These are phyloP conservation scores for Dermatemys mawii DNA, from an alignment of 2,113 vertebrate genomes.

Conservation along the genomic window DNA sequence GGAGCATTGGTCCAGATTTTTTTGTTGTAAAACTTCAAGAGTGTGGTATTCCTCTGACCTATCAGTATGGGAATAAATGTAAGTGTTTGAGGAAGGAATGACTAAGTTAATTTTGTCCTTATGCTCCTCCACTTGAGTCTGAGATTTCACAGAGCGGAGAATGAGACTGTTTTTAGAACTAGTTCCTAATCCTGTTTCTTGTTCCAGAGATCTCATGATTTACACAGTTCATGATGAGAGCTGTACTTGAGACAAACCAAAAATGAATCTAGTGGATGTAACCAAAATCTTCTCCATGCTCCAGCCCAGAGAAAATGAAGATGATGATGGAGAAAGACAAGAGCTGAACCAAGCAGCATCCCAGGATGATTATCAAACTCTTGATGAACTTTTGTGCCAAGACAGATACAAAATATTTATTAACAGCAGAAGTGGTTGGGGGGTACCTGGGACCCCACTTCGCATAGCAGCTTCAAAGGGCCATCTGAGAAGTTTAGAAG, in stretches of 20 bases:
- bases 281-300: slow-evolving; percentile 94
- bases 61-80: neutral
- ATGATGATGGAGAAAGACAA: slow-evolving; percentile 71
- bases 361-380: slow-evolving; percentile 77
- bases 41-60: neutral
- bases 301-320: slow-evolving; percentile 83
- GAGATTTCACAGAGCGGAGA: neutral
- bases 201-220: slow-evolving; percentile 26
- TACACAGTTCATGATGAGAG: slow-evolving; percentile 63
- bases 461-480: slow-evolving; percentile 88
- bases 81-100: neutral
- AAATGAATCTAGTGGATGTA: slow-evolving; percentile 94
- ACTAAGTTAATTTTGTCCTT: neutral
- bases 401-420: slow-evolving; percentile 84
- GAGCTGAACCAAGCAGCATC: slow-evolving; percentile 84
- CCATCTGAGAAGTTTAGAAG: slow-evolving; percentile 82
- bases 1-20: neutral
- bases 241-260: slow-evolving; percentile 53
- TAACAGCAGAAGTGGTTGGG: slow-evolving; percentile 90
- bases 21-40: neutral
- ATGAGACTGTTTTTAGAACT: neutral
- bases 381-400: slow-evolving; percentile 84
- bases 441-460: slow-evolving; percentile 88
- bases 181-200: neutral
- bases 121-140: neutral